A percentile compares a stretch with the other conserved stretches of the same genome.
phyloP scores from a whole-genome alignment of 2,797 vertebrate genomes.

The Falco columbarius region DNA sequence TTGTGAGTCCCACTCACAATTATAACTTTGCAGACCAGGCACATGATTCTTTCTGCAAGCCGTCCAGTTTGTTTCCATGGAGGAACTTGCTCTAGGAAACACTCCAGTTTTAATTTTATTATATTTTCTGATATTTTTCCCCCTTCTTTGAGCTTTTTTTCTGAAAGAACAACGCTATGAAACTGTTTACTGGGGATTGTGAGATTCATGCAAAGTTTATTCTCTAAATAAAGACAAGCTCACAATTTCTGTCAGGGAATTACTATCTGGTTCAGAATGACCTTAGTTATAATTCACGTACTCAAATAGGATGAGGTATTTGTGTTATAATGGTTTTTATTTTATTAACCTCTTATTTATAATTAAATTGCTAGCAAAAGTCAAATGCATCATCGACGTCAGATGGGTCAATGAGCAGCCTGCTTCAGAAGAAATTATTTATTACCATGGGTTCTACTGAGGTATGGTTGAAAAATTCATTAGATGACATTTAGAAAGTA shows the following conservation, averaged over 20 bases:
- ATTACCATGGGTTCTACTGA: conserved; percentile 80
- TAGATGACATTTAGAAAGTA: neutral
- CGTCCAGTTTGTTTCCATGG: neutral
- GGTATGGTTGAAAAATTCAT: conserved; percentile 69
- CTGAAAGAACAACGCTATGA: neutral
- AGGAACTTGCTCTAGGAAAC: neutral
- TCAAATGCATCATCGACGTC: neutral
- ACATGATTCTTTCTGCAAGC: neutral
- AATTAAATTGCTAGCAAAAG: conserved; percentile 59
- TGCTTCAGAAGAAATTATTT: conserved; percentile 81
- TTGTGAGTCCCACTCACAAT: neutral
- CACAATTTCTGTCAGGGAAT: neutral
- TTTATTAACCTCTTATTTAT: conserved; percentile 26
- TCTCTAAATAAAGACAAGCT: neutral
- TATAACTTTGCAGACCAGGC: neutral
- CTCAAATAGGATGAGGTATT: neutral
- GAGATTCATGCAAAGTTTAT: neutral
- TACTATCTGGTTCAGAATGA: neutral
- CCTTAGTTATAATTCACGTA: neutral
- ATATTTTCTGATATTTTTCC: neutral
- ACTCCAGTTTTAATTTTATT: neutral
- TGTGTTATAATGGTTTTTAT: neutral
- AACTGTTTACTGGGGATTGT: neutral
- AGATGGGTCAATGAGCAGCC: conserved; percentile 40
- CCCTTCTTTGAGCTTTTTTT: neutral